Evolutionary conservation across 1,140 invertebrate species (phyloP), one percentile per base, ranked within the genome.

Genomic region (Andrena cerasifolii): DNA sequence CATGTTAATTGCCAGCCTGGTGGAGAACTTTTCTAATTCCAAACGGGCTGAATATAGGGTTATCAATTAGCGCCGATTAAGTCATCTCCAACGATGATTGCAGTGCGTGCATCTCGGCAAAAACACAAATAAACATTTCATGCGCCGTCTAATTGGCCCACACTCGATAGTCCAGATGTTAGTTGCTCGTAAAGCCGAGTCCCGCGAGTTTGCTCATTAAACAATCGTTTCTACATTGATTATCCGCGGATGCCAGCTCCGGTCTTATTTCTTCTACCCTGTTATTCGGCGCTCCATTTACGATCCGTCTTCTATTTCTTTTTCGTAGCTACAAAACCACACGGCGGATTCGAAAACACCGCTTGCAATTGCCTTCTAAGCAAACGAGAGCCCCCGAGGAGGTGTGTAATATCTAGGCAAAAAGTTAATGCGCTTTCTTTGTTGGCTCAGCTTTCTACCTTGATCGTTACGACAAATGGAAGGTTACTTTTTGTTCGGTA

Each of bases 221-320:
- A 83, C 65, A 71, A 83, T 82, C 61, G 43, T 72, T 78, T 73
- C 70, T 82, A 78, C 71, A 68, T 83, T 73, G 78, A 82, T 82
- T 78, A 78, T 68, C 75, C 12, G 16, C 28, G 21, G 56, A 67
- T 72, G 67, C 43, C 43, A 53, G 73, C 45, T 70, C 66, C 24
- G 24, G n/a, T 82, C 66, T 78, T 74, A 40, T 65, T 65, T 51
- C 16, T 51, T 33, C 28, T 28, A 79, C 45, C 65, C 76, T 84
- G 76, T 79, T 84, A 78, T 82, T 67, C 80, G 45, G 12, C 31
- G 61, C 56, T 59, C 33, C 49, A 74, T 83, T 84, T 84, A 84
- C 80, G 80, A 61, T 79, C 53, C 51, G 33, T 68, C 62, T 68
- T 78, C 36, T 43, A 40, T 74, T 26, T 21, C 72, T 83, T 79